phyloP scores from a whole-genome alignment of 1,140 invertebrate species.

The Gryllus bimaculatus region DNA sequence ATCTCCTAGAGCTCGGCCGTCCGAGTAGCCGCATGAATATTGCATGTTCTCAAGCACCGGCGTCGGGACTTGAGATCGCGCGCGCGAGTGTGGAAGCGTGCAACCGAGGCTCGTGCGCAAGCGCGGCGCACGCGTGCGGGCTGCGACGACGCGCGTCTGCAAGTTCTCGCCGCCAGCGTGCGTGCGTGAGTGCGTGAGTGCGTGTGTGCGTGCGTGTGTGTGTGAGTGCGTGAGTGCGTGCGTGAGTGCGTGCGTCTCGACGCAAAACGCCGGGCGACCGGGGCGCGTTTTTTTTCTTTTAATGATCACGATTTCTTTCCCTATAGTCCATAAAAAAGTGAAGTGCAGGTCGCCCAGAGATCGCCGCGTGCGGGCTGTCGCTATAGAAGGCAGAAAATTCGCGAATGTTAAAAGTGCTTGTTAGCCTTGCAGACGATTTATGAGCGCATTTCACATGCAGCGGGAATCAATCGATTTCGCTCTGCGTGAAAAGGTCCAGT shows the following conservation, averaged over 20 bases:
- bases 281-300: background rate
- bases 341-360: background rate
- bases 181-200: too few relatives aligned
- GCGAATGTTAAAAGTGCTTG: background rate
- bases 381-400: background rate
- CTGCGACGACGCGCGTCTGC: too few relatives aligned
- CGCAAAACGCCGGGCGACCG: background rate
- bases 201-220: too few relatives aligned
- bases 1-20: background rate
- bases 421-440: background rate
- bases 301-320: background rate
- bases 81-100: background rate
- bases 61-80: background rate
- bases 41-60: background rate
- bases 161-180: too few relatives aligned
- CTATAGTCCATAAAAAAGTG: background rate
- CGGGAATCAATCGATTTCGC: background rate
- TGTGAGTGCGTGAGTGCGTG: too few relatives aligned
- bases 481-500: background rate
- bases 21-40: background rate
- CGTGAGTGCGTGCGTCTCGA: too few relatives aligned
- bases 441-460: background rate
- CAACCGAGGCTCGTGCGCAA: background rate
- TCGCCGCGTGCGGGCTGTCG: background rate
- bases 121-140: too few relatives aligned